These are phyloP conservation scores for Dolichallabes microphthalmus DNA, from an alignment of 2,113 vertebrate species.

Conservation along the genomic window DNA sequence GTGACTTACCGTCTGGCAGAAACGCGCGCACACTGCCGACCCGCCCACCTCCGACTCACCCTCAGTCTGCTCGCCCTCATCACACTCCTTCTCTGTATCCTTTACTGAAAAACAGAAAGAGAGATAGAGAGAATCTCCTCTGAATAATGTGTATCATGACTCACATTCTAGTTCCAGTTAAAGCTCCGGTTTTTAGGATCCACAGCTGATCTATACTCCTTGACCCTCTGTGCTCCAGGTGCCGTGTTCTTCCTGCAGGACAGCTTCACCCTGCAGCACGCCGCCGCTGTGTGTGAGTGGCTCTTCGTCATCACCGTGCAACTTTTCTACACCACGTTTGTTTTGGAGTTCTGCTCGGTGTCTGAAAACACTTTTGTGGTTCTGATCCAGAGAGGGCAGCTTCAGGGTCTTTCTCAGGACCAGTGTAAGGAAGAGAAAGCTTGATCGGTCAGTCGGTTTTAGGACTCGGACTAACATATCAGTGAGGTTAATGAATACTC, in stretches of 20 bases:
- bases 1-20: slow-evolving; percentile 82
- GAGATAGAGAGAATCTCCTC: background rate
- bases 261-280: slow-evolving; percentile 39
- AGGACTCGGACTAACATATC: background rate
- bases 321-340: slow-evolving; percentile 40
- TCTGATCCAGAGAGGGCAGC: slow-evolving; percentile 9
- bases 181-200: background rate
- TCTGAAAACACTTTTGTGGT: slow-evolving; percentile 29
- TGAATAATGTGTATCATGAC: background rate
- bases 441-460: background rate
- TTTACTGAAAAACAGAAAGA: slow-evolving; percentile 42
- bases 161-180: background rate
- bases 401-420: background rate
- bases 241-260: slow-evolving; percentile 41
- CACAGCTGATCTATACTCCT: background rate
- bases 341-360: slow-evolving; percentile 30
- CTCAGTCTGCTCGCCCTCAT: slow-evolving; percentile 75
- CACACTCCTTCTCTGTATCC: slow-evolving; percentile 84
- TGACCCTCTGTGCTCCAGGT: slow-evolving; percentile 28
- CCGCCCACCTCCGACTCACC: slow-evolving; percentile 72
- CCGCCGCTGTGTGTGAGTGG: slow-evolving; percentile 36
- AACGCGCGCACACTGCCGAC: slow-evolving; percentile 73
- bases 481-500: background rate
- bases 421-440: background rate
- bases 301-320: slow-evolving; percentile 17